These are phyloP conservation scores for Rhabdomys pumilio DNA, from an alignment of 2,797 vertebrate genomes.

Conservation along the genomic window DNA sequence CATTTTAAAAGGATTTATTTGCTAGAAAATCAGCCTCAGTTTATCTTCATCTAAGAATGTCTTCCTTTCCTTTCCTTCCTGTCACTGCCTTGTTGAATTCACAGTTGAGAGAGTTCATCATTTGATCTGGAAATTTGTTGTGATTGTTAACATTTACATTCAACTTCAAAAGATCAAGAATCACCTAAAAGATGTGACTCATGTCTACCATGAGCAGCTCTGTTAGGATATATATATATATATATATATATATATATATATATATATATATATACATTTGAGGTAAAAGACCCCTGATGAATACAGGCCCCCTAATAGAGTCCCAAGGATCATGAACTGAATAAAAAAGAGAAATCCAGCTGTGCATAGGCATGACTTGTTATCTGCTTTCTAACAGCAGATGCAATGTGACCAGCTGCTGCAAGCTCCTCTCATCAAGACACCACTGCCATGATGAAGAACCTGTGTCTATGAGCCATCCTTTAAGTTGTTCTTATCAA, in stretches of 20 bases:
- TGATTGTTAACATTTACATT: not conserved
- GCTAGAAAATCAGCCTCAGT: not conserved
- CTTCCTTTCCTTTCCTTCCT: not conserved
- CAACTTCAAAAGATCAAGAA: not conserved
- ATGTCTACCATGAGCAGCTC: no score
- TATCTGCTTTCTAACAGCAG: not conserved
- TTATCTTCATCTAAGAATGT: not conserved
- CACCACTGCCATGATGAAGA: not conserved
- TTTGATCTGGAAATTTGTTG: not conserved
- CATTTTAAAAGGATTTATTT: not conserved
- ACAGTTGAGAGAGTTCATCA: not conserved
- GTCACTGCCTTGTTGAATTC: not conserved
- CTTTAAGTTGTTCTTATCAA: not conserved
- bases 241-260: no score
- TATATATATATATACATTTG: no score
- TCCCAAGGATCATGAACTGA: not conserved
- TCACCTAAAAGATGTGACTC: not conserved
- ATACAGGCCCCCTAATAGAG: not conserved
- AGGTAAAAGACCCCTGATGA: not conserved
- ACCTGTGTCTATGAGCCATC: not conserved
- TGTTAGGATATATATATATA: not conserved
- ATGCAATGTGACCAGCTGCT: not conserved
- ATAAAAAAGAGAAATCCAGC: not conserved
- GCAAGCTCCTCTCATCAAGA: not conserved
- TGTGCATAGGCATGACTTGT: not conserved